Percentiles rank a stretch among this genome's conserved stretches.
Evolutionary conservation across 2,113 vertebrate genomes (phyloP).

Genomic region (Grallaria varia): DNA sequence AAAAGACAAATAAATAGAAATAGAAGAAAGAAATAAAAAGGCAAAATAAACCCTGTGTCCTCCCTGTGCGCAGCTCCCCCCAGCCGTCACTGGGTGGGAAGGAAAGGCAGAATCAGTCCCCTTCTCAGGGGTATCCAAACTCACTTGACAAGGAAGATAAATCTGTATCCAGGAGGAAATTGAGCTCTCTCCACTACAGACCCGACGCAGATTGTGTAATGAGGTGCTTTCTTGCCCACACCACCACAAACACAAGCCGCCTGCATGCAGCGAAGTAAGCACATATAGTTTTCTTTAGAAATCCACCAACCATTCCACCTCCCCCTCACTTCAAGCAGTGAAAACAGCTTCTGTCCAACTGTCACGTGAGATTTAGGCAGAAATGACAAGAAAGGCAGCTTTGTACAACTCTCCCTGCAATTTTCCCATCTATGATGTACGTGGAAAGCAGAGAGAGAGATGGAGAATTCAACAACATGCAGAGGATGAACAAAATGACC

Average conservation of each 20-base stretch:
- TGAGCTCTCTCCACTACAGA: background rate
- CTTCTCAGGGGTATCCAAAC: background rate
- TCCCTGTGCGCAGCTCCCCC: background rate
- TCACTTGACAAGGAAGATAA: background rate
- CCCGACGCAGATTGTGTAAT: background rate
- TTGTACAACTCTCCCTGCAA: constrained; percentile 28
- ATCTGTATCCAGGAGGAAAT: background rate
- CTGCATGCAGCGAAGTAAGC: background rate
- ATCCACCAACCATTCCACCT: constrained; percentile 35
- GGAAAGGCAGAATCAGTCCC: background rate
- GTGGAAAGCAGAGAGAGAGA: background rate
- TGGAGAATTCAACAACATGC: background rate
- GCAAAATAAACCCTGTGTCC: background rate
- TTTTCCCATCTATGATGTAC: background rate
- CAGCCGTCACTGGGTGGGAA: rapidly evolving
- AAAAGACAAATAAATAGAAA: background rate
- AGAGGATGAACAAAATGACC: background rate
- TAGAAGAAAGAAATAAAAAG: background rate
- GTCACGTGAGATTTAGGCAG: constrained; percentile 61
- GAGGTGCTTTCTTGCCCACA: constrained; percentile 28
- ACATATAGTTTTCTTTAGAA: constrained; percentile 29
- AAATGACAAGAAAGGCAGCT: constrained; percentile 67
- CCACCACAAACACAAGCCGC: constrained; percentile 5
- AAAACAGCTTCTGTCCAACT: constrained; percentile 61
- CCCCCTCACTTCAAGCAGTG: constrained; percentile 44